phyloP scores from a whole-genome alignment of 1,140 invertebrate species.

The Calycopis cecrops region DNA sequence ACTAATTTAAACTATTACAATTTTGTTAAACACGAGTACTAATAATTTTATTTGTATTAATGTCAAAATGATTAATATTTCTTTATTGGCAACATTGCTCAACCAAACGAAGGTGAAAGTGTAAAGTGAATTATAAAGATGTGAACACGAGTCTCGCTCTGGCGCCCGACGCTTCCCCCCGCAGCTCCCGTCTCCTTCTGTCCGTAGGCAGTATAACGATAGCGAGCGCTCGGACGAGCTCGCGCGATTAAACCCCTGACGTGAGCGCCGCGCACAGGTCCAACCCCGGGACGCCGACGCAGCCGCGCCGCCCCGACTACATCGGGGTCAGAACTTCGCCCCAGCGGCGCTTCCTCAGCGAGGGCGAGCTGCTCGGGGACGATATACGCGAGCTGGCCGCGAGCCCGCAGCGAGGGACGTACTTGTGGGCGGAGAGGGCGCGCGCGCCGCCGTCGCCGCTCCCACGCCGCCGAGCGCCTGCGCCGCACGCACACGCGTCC shows the following conservation, averaged over 20 bases:
- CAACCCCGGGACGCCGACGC: conserved; percentile 91
- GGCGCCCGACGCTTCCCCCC: conserved; percentile 61
- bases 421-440: conserved; percentile 69
- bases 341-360: conserved; percentile 89
- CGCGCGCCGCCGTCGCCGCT: conserved; percentile 39
- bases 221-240: conserved; percentile 69
- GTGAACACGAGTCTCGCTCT: conserved; percentile 38
- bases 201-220: conserved; percentile 73
- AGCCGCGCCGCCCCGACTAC: conserved; percentile 89
- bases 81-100: conserved; percentile 17
- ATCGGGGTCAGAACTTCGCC: conserved; percentile 83
- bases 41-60: too few relatives aligned
- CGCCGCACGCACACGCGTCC: conserved; percentile 55
- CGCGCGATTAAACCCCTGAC: conserved; percentile 72
- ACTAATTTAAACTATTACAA: too few relatives aligned
- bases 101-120: neutral
- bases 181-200: conserved; percentile 71
- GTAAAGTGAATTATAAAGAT: conserved; percentile 21
- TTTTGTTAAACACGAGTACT: too few relatives aligned
- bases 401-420: conserved; percentile 88
- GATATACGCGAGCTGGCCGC: conserved; percentile 87
- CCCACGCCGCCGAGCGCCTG: conserved; percentile 38
- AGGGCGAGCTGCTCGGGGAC: conserved; percentile 86
- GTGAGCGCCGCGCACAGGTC: conserved; percentile 79
- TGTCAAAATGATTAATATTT: too few relatives aligned